Evolutionary conservation across 2,888 invertebrate species (phyloP), one percentile per base, ranked within the genome.

Genomic region (Sphaeridia pumilis): DNA sequence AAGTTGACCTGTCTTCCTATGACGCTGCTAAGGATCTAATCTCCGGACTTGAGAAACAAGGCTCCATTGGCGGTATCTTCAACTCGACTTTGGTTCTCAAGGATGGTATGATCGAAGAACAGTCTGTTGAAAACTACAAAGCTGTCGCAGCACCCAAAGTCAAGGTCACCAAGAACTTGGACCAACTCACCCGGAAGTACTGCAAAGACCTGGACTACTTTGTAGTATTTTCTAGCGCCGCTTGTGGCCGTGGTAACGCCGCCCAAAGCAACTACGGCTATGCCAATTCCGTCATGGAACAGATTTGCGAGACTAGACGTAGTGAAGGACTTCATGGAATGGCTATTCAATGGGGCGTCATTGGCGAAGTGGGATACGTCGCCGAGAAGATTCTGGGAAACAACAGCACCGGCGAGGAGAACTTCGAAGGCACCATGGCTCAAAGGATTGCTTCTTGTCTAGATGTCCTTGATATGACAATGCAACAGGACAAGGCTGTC

Each of bases 341-440:
- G 55, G 90, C 90, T 2, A 80, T 93, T 10, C 87, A 93, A 69
- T 93, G 92, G 90, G 92, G 93, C 34, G 90, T 89, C 34, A 78
- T 93, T 48, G 93, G 89, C 49, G 90, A 93, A 70, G 85, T 84
- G 50, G 82, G 90, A 52, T 74, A 89, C 0, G 82, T 88, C 20
- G 81, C 85, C 3, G 84, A 87, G 52, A 73, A 71, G 31, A 73
- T 76, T 71, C 76, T 74, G 7, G 69, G 55, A 7, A 75, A 75
- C 67, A 73, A 74, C 57, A 72, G 73, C 7, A 73, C 75, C 12
- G 71, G 77, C 46, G 75, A 75, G 41, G 77, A 77, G 22, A 76
- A 76, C 2, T 67, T 78, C 50, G 78, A 78, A 49, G 92, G 92
- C 12, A 90, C 89, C 0, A 72, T 88, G 2, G 89, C 87, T 56